These are phyloP conservation scores for Sparidentex hasta DNA, from an alignment of 2,797 vertebrate species.

Conservation along the genomic window DNA sequence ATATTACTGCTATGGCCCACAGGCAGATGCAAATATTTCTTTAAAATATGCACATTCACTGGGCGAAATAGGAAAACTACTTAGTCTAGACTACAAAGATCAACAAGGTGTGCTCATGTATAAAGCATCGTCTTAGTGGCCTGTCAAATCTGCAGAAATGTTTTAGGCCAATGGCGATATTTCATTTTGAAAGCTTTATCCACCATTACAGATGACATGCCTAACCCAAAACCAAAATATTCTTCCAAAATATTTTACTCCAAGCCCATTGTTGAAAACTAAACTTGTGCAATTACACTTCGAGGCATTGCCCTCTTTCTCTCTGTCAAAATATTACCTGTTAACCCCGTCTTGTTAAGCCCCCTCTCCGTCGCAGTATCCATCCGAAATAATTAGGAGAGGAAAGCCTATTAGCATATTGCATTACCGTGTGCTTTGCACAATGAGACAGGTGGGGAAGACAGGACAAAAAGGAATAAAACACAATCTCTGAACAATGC, in stretches of 20 bases:
- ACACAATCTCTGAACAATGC: conserved; percentile 25
- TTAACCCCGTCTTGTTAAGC: background rate
- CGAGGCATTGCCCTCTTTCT: background rate
- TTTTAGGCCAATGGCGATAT: no score
- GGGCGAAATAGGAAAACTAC: no score
- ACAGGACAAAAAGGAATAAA: conserved; percentile 13
- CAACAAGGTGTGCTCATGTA: no score
- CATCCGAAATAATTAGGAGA: conserved; percentile 46
- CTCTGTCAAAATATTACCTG: conserved; percentile 22
- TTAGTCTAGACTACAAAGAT: no score
- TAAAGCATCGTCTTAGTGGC: no score
- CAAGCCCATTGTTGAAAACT: background rate
- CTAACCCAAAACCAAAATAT: background rate
- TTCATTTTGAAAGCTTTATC: no score
- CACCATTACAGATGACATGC: no score
- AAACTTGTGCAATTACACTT: background rate
- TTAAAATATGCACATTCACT: no score
- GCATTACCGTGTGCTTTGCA: conserved; percentile 28
- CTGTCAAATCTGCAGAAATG: no score
- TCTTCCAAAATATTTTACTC: conserved; percentile 7
- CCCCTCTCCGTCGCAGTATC: background rate
- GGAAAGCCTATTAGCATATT: conserved; percentile 35
- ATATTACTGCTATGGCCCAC: no score
- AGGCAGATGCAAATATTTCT: no score
- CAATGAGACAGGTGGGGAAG: conserved; percentile 18